Base-by-base conservation (phyloP, 2,888 invertebrate genomes). In the Coelogynopora nodosa region DNA sequence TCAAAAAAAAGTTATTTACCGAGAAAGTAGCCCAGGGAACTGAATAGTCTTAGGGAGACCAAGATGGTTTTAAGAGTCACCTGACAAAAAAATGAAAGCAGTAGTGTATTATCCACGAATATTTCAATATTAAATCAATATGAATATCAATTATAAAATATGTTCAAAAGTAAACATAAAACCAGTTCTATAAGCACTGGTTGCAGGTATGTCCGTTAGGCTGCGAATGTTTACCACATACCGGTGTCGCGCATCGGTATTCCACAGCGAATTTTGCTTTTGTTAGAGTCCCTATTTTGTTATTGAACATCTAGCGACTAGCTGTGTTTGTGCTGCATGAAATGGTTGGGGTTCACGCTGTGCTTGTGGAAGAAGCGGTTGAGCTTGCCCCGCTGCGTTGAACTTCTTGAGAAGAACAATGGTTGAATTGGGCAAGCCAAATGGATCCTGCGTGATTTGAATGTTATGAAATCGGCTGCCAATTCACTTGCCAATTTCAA, bases 71-170 rank as follows among this genome's bases (percentile, higher is more conserved):
- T 74, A 74, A 74, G 23, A 74, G 27, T 74, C 74, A 74, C 74
- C 74, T 74, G 18, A 74, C 74, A 74, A 74, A 74, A 23, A 5
- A 26, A 26, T 23, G 27, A 74, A 74, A 13, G 23, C 74, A 74
- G 27, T 26, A 74, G 27, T 74, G 74, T 74, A 74, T 74, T 74
- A 74, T 74, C 74, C 74, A 74, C 74, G 74, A 74, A 74, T 74
- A 74, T 74, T 23, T 74, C 74, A 74, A 74, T 74, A 74, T 74
- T 74, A 74, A 74, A 74, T 74, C 74, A 74, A 74, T 74, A 74
- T 74, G 74, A 74, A 74, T 74, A 74, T 74, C 74, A 74, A 74
- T 74, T 74, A 74, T 74, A 74, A 74, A 74, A 74, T 74, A 74
- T 23, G 74, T 74, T 26, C 74, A 74, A 74, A 74, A 74, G 74